These are phyloP conservation scores for Stenodema calcarata DNA, from an alignment of 2,888 invertebrate genomes.

Conservation along the genomic window DNA sequence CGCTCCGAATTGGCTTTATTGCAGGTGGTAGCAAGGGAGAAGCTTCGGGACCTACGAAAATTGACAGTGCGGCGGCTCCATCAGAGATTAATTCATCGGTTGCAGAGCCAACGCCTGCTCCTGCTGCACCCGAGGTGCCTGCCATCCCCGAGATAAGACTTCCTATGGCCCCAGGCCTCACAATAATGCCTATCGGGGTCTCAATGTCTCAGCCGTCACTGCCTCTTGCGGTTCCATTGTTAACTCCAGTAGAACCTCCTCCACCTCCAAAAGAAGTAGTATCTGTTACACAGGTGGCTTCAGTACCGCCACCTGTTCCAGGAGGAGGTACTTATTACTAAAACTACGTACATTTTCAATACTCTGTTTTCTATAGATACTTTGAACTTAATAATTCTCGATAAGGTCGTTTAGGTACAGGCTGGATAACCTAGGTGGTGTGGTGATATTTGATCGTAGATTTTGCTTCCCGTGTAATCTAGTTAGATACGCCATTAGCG, in stretches of 20 bases:
- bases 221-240: conserved; percentile 59
- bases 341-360: too few species aligned
- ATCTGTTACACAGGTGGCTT: conserved; percentile 60
- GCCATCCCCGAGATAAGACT: conserved; percentile 26
- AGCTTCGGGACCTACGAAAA: neutral
- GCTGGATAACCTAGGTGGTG: too few species aligned
- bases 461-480: too few species aligned
- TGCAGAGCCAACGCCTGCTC: neutral
- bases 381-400: too few species aligned
- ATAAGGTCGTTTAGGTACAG: too few species aligned
- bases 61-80: neutral
- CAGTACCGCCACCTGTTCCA: conserved; percentile 54
- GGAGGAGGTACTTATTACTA: neutral
- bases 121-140: conserved; percentile 34
- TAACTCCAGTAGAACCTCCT: conserved; percentile 55
- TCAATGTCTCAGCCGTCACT: conserved; percentile 55
- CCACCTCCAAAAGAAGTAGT: conserved; percentile 10
- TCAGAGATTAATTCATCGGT: neutral
- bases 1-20: neutral
- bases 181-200: conserved; percentile 22
- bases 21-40: neutral
- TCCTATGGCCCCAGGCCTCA: conserved; percentile 25
- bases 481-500: too few species aligned
- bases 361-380: too few species aligned
- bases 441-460: too few species aligned